phyloP scores from a whole-genome alignment of 2,113 vertebrate species.

The Cephalophus harveyi region DNA sequence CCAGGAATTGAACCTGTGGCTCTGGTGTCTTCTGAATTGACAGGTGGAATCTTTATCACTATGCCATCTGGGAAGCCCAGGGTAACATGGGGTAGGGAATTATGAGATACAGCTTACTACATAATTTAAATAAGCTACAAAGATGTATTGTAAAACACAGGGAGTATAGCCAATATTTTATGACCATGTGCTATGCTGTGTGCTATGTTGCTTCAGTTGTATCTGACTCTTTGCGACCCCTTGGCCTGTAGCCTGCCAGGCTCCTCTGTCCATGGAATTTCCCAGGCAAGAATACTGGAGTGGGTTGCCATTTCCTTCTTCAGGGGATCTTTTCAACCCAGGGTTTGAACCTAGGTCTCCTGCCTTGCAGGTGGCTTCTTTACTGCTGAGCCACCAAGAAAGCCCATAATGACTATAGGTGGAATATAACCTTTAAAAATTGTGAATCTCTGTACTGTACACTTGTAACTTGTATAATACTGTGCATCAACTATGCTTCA shows the following conservation, averaged over 20 bases:
- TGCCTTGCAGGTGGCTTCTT: background rate
- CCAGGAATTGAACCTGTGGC: accelerated
- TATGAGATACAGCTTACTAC: background rate
- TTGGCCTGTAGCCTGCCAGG: background rate
- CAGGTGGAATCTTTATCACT: background rate
- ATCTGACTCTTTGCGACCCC: background rate
- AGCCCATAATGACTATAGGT: background rate
- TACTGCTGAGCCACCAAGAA: background rate
- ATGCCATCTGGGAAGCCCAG: background rate
- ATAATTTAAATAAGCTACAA: background rate
- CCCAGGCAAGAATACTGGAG: background rate
- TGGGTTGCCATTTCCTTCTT: background rate
- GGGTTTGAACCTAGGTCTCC: background rate
- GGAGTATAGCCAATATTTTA: background rate
- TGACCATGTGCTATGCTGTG: background rate
- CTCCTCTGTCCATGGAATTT: background rate
- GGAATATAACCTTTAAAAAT: background rate
- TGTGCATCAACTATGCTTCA: background rate
- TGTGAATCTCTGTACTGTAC: background rate
- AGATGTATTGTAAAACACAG: background rate
- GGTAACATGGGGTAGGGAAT: background rate
- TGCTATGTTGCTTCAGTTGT: background rate
- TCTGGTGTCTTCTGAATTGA: background rate
- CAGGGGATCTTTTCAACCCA: background rate
- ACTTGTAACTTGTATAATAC: background rate